These are phyloP conservation scores for Petrocephalus microphthalmus DNA, from an alignment of 2,113 vertebrate species.

Conservation along the genomic window DNA sequence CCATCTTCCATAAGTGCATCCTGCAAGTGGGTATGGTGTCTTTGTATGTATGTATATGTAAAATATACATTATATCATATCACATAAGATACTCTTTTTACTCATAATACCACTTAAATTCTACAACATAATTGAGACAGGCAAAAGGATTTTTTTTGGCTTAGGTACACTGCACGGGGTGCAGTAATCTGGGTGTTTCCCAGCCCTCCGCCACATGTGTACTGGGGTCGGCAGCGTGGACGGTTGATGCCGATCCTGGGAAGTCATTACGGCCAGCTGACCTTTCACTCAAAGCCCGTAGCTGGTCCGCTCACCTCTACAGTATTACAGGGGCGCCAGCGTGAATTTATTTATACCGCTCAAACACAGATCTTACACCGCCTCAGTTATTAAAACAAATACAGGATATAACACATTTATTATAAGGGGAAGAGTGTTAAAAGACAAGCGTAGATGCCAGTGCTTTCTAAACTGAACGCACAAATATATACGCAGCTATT, in stretches of 20 bases:
- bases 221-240: neutral
- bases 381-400: neutral
- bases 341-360: neutral
- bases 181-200: neutral
- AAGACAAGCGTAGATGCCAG: neutral
- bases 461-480: neutral
- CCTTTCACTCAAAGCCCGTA: neutral
- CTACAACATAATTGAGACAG: neutral
- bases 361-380: too few species aligned
- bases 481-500: neutral
- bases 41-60: neutral
- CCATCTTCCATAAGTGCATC: neutral
- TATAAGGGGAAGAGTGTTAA: neutral
- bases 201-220: neutral
- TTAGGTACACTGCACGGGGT: neutral
- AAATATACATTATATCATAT: neutral
- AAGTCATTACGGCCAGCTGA: neutral
- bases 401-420: neutral
- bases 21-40: neutral
- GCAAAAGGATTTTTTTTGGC: neutral
- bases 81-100: neutral
- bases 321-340: neutral
- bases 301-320: neutral
- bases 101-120: neutral
- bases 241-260: neutral